Conservation (phyloP, 2,888 invertebrate species). For the Piscicola geometra region DNA sequence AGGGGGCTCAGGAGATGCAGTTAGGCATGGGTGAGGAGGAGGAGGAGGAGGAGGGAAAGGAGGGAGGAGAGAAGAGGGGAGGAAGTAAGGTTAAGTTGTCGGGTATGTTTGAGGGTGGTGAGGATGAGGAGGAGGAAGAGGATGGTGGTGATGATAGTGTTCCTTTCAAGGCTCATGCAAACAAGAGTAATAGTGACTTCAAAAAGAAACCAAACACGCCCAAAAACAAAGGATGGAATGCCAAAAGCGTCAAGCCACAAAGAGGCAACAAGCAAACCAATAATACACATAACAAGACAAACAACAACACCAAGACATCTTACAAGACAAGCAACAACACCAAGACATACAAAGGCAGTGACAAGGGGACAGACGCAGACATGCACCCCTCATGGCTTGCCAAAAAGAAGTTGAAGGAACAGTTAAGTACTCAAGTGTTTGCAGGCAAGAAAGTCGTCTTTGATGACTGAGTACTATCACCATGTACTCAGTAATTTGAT, state of each 20-base stretch:
- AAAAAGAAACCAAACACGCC: no score
- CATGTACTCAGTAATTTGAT: no score
- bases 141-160: not conserved
- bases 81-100: not conserved
- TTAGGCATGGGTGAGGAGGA: no score
- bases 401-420: not conserved
- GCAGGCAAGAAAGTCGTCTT: constrained; percentile 4
- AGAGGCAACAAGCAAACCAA: no score
- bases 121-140: constrained; percentile 3
- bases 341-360: no score
- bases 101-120: constrained; percentile 6
- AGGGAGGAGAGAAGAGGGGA: not conserved
- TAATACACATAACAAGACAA: no score
- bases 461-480: no score
- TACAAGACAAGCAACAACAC: no score
- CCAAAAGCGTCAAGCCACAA: not conserved
- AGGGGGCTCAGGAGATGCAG: not conserved
- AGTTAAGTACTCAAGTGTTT: not conserved
- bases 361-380: no score
- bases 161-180: not conserved
- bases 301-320: no score
- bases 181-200: no score
- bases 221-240: no score
- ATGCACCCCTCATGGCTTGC: constrained; percentile 2
- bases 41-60: not conserved